Percentiles rank a stretch among this genome's conserved stretches.
Evolutionary conservation across 2,113 vertebrate species (phyloP).

Genomic region (Seriola dumerili): DNA sequence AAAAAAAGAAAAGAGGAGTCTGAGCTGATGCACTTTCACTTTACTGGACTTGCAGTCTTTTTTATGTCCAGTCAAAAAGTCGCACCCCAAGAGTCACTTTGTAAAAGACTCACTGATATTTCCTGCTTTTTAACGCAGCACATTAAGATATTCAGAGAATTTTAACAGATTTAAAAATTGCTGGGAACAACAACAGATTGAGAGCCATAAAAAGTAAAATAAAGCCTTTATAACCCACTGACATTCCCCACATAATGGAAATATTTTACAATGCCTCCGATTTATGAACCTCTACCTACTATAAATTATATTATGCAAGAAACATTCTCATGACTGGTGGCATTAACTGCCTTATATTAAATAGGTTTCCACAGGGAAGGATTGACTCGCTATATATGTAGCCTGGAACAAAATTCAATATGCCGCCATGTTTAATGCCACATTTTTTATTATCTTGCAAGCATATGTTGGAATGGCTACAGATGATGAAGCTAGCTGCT

Average conservation of each 20-base stretch:
- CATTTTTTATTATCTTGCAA: conserved; percentile 92
- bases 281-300: conserved; percentile 86
- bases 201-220: conserved; percentile 81
- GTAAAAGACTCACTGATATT: conserved; percentile 59
- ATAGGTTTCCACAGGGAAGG: conserved; percentile 89
- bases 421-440: conserved; percentile 93
- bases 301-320: conserved; percentile 91
- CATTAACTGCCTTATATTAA: conserved; percentile 93
- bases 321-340: conserved; percentile 87
- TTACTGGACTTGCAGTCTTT: conserved; percentile 63
- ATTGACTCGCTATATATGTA: conserved; percentile 91
- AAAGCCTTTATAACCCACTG: conserved; percentile 87
- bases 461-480: conserved; percentile 95
- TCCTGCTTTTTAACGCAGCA: conserved; percentile 48
- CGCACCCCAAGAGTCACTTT: conserved; percentile 62
- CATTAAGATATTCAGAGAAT: conserved; percentile 68
- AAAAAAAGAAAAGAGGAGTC: conserved; percentile 67
- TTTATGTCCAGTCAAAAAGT: conserved; percentile 75
- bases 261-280: conserved; percentile 87
- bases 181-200: conserved; percentile 87
- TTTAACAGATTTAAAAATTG: conserved; percentile 78
- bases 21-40: conserved; percentile 68
- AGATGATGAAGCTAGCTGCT: conserved; percentile 95
- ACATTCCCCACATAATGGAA: conserved; percentile 89
- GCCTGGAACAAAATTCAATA: conserved; percentile 94